Base-by-base conservation (phyloP, 2,888 invertebrate species). In the Oegoconia quadripuncta region DNA sequence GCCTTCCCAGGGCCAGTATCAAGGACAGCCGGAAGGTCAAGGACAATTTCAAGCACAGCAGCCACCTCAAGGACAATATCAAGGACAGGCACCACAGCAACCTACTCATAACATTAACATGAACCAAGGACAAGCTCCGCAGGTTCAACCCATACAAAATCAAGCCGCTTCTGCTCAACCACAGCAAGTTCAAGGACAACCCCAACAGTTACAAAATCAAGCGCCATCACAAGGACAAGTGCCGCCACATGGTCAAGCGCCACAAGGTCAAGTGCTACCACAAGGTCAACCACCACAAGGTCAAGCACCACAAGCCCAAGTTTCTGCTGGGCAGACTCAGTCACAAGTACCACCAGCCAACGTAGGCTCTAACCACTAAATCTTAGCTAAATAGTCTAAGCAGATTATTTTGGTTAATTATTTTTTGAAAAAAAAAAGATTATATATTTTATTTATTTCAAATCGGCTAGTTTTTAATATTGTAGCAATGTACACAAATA, bases 1-100 rank as follows among this genome's bases (percentile, higher is more conserved):
- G 2, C 48, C 41, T 11, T 46, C 41, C 1, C 73, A 61, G 23
- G 62, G 60, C 16, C 70, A 66, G 15, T 55, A 41, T 9, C 58
- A 57, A 20, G 55, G 51, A 12, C 50, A 47, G 4, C 52, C 46
- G 12, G 46, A 42, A 3, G 34, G 44, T 14, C 62, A 55, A 16
- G 55, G 48, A 7, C 52, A 57, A 23, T 48, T 44, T 9, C 59
- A 61, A 42, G 37, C 25, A 3, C 55, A 45, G 23, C 49, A 43
- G 29, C 41, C 42, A 0, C 56, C 41, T 0, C 50, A 50, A 30
- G 50, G 41, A 1, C 54, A 52, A 25, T 37, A 25, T 18, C 47
- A 38, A 26, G 25, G 32, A 13, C 48, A 62, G 31, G 59, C 47
- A 1, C 51, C 30, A 29, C 41, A 47, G n/a, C 53, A 54, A 23